Evolutionary conservation across 2,797 vertebrate genomes (phyloP), one percentile per base, ranked within the genome.

Genomic region (Melanotaenia pygmaea): DNA sequence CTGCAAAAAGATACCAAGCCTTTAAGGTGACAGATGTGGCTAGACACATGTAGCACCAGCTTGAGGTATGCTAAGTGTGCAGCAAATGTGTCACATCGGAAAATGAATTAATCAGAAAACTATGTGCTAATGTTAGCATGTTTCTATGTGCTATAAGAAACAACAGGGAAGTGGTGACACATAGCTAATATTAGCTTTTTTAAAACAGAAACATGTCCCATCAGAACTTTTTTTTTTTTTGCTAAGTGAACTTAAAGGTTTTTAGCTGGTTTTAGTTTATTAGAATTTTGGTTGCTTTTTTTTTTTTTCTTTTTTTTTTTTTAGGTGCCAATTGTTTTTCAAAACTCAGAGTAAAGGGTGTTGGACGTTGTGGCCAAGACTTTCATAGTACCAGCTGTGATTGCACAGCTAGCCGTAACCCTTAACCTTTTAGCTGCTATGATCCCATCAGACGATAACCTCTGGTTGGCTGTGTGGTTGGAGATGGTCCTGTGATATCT

Each of bases 281-380:
- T 13, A 53, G n/a, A 24, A 13, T 53, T 53, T 26, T 54, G 14
- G 28, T 30, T 57, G 28, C 28, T 32, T 18, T 1, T 0, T 57
- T 4, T 20, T 18, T 1, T 0, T 57, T 4, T 32, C 32, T 4
- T 18, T 18, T 1, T 0, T 57, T 4, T 32, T 20, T 1, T 0
- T 57, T 4, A 32, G 26, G 51, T 50, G 20, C 47, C 8, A 11
- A 22, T 22, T 50, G 8, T 50, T n/a, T 47, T 45, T n/a, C 18
- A 22, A 22, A 50, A 22, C 47, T 11, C n/a, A 22, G 14, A 14
- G 54, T 57, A 32, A 28, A 30, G 14, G 7, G 14, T 16, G 16
- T 18, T 18, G 5, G 14, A 57, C 18, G 28, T 32, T 18, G 28
- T 30, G 47, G n/a, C 47, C n/a, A 47, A 47, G 8, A 5, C 20